Conservation (phyloP, 1,140 invertebrate genomes). For the Ctenoplectra terminalis region DNA sequence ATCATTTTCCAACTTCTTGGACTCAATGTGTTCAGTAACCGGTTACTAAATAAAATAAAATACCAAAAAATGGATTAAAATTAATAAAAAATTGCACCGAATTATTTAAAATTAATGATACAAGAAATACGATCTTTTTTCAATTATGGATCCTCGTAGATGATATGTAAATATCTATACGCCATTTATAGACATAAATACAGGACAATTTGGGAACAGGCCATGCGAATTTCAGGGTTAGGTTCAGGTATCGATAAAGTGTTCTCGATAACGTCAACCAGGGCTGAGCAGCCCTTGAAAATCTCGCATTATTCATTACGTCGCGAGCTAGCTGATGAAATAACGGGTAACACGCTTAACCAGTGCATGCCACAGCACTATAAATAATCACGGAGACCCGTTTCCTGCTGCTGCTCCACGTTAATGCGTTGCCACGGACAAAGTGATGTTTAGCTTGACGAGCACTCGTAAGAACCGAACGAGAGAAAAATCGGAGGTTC, state of each 20-base stretch:
- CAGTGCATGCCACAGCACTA: constrained; percentile 20
- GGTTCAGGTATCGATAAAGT: constrained; percentile 10
- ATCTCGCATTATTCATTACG: constrained; percentile 4
- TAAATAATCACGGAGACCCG: constrained; percentile 28
- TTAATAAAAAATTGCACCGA: no score
- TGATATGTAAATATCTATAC: not conserved
- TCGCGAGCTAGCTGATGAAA: constrained; percentile 16
- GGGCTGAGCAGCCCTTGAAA: constrained; percentile 15
- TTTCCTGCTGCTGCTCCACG: constrained; percentile 12
- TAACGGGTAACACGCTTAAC: constrained; percentile 34
- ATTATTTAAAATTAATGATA: no score
- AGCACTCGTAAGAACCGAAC: constrained; percentile 20
- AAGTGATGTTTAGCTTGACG: constrained; percentile 32
- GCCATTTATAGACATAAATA: not conserved
- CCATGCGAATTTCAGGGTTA: not conserved
- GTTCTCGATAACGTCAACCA: constrained; percentile 22
- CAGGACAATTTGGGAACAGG: not conserved
- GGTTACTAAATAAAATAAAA: no score
- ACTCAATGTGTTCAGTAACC: no score
- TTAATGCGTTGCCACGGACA: constrained; percentile 40
- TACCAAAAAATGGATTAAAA: no score
- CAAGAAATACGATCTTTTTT: no score
- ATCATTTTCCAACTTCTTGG: no score
- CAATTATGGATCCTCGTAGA: no score
- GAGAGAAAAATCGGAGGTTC: constrained; percentile 3